phyloP scores from a whole-genome alignment of 2,113 vertebrate species.

The Dolichallabes microphthalmus region DNA sequence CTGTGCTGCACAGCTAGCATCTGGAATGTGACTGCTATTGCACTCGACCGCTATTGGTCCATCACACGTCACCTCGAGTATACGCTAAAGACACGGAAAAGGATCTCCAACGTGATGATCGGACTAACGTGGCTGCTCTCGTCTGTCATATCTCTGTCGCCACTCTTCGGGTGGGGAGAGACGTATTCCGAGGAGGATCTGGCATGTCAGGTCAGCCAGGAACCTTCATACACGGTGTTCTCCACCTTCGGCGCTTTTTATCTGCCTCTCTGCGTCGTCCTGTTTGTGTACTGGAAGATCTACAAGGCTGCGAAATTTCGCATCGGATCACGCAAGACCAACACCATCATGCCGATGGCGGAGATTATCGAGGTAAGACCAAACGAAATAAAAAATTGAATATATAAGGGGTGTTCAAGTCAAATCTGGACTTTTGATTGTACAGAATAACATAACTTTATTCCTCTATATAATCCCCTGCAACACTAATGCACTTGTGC shows the following conservation, averaged over 20 bases:
- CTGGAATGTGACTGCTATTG: conserved; percentile 96
- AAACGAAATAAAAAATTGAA: neutral
- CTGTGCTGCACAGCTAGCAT: conserved; percentile 98
- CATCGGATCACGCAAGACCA: conserved; percentile 83
- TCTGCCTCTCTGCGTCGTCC: conserved; percentile 89
- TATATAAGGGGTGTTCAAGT: too few relatives aligned
- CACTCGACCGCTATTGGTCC: conserved; percentile 96
- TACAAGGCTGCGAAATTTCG: conserved; percentile 93
- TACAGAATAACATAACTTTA: too few relatives aligned
- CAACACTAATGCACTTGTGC: too few relatives aligned
- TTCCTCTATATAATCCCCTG: too few relatives aligned
- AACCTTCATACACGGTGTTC: conserved; percentile 91
- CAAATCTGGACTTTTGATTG: too few relatives aligned
- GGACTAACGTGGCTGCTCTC: conserved; percentile 89
- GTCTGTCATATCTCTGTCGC: conserved; percentile 87
- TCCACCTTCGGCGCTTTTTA: conserved; percentile 97
- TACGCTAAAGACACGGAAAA: conserved; percentile 82
- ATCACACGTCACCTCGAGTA: conserved; percentile 92
- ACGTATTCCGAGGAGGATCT: conserved; percentile 81
- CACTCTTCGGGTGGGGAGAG: conserved; percentile 93
- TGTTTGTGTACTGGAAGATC: conserved; percentile 98
- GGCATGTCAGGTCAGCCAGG: conserved; percentile 90
- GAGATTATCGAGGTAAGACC: conserved; percentile 64
- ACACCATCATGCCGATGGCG: conserved; percentile 85
- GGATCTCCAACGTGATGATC: conserved; percentile 91